Percentiles rank a stretch among this genome's conserved stretches.
Evolutionary conservation across 2,113 vertebrate genomes (phyloP).

Genomic region (Cynoglossus semilaevis): DNA sequence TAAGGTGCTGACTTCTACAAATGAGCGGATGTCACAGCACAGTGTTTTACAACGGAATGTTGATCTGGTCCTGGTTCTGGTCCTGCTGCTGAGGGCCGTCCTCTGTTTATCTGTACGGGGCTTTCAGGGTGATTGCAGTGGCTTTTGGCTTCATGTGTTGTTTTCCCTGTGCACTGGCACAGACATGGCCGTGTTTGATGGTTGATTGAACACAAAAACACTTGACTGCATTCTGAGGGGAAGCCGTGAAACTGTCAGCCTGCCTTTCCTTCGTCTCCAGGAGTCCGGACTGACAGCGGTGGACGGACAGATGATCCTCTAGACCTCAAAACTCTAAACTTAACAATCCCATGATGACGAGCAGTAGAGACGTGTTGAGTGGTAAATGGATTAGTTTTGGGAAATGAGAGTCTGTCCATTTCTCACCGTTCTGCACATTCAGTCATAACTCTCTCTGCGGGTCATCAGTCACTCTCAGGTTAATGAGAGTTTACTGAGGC

Average conservation of each 20-base stretch:
- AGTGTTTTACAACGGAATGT: constrained; percentile 8
- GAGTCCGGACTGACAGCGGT: constrained; percentile 28
- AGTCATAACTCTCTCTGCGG: constrained; percentile 7
- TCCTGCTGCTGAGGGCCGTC: constrained; percentile 23
- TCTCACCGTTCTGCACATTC: constrained; percentile 21
- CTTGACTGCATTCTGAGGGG: constrained; percentile 58
- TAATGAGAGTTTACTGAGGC: constrained; percentile 39
- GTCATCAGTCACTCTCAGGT: constrained; percentile 38
- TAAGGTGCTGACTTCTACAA: constrained; percentile 36
- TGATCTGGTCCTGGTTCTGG: constrained; percentile 9
- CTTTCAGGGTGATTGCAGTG: constrained; percentile 45
- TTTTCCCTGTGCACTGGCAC: constrained; percentile 59
- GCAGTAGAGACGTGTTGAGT: constrained; percentile 43
- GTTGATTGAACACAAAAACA: constrained; percentile 76
- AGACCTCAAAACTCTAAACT: constrained; percentile 46
- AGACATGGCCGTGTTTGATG: constrained; percentile 69
- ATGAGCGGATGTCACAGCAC: constrained; percentile 23
- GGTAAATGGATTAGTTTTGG: constrained; percentile 29
- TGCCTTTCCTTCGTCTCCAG: constrained; percentile 24
- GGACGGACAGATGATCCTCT: constrained; percentile 55
- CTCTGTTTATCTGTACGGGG: constrained; percentile 26
- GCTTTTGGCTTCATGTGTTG: constrained; percentile 59
- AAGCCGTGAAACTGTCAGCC: constrained; percentile 64
- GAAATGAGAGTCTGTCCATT: constrained; percentile 19
- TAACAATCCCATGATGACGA: constrained; percentile 51